A percentile compares a stretch with the other conserved stretches of the same genome.
These are phyloP conservation scores for Jacana jacana DNA, from an alignment of 2,113 vertebrate genomes.

Conservation along the genomic window DNA sequence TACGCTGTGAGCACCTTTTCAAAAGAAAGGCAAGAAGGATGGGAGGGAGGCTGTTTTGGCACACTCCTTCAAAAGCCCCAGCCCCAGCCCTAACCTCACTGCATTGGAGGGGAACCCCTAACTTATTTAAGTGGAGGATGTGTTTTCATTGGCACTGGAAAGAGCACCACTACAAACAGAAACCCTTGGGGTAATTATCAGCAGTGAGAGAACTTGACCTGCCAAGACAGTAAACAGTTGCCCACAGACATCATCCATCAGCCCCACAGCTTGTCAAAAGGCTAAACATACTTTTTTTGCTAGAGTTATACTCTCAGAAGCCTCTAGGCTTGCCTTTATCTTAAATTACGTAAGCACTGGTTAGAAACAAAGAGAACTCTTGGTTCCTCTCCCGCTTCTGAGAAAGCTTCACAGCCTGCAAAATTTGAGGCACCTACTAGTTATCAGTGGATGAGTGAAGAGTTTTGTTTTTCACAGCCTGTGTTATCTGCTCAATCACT, in stretches of 20 bases:
- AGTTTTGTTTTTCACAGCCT: neutral
- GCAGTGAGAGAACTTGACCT: neutral
- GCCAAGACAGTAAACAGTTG: neutral
- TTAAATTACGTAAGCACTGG: neutral
- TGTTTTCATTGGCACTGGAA: neutral
- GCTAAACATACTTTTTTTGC: neutral
- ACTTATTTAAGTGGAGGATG: neutral
- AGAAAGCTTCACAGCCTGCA: neutral
- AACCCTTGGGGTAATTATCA: neutral
- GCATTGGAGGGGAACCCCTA: neutral
- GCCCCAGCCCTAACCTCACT: neutral
- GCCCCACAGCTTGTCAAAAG: neutral
- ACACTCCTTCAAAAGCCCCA: neutral
- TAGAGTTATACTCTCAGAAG: neutral
- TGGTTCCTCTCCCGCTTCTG: neutral
- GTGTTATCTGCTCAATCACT: rapidly evolving
- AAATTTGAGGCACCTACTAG: neutral
- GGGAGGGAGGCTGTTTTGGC: neutral
- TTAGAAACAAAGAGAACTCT: neutral
- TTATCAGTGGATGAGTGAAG: neutral
- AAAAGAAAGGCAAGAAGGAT: neutral
- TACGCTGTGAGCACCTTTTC: neutral
- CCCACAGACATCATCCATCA: neutral
- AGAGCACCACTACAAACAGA: neutral
- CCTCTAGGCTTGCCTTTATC: neutral